Base-by-base conservation (phyloP, 1,140 invertebrate species). In the Drosophila nasuta region DNA sequence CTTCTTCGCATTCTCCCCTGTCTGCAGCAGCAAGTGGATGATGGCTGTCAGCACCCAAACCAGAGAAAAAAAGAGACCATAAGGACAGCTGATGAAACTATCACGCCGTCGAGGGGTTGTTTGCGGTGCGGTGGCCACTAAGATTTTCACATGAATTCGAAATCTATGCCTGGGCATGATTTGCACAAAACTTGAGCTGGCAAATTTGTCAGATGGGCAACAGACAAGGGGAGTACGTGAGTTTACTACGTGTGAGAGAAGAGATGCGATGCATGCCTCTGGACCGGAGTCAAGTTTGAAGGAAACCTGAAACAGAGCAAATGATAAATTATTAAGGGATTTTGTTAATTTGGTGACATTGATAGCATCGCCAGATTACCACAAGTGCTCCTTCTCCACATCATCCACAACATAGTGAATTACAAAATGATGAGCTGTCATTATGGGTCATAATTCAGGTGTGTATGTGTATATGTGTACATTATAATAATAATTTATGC, bases 301-400 rank as follows among this genome's bases (percentile, higher is more conserved):
- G 66, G 69, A 70, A 75, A 78, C 71, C 59, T 66, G 58, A 69
- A 77, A 57, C 59, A 81, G 68, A 72, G 60, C 66, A 72, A 87
- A 91, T 91, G 88, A 91, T 91, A 91, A 91, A 91, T 91, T 83
- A 91, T 91, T 78, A 63, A 77, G 64, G 68, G 85, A 86, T 78
- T 82, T 77, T 74, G 82, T 91, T 91, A 87, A 91, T 91, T 91
- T 91, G 87, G 73, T 91, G 87, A 91, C 87, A 87, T 74, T 91
- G 75, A 91, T 87, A 71, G 80, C 82, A 67, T 56, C 63, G 35
- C 68, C 77, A 87, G 87, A 91, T 91, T 91, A 90, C 67, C 57
- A 52, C 17, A 17, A 74, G 52, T 80, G 62, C 56, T 35, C 43
- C 7, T 10, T 71, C 46, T 54, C 20, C n/a, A 45, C 65, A 59